phyloP scores from a whole-genome alignment of 2,113 vertebrate genomes.

The Tyto alba region DNA sequence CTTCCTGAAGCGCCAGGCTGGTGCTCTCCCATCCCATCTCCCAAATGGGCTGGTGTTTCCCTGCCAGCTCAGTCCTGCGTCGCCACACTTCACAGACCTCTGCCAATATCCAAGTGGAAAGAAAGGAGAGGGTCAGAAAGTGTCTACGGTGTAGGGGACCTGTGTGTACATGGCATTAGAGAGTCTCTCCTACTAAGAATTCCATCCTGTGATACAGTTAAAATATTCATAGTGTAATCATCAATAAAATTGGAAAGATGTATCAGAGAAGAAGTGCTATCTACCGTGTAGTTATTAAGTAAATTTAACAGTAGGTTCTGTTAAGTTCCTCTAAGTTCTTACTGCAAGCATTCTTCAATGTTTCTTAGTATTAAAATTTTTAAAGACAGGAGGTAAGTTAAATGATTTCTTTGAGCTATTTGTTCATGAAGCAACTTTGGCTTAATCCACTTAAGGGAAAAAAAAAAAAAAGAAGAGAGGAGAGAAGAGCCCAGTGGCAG shows the following conservation, averaged over 20 bases:
- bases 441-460: neutral
- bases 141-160: neutral
- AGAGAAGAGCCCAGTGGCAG: neutral
- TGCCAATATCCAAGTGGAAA: neutral
- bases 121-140: neutral
- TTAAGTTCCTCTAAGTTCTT: neutral
- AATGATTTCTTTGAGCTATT: neutral
- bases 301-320: neutral
- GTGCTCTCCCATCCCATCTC: neutral
- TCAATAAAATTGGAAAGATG: neutral
- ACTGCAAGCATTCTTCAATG: neutral
- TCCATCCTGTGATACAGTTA: neutral
- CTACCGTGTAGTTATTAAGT: neutral
- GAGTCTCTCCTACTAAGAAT: neutral
- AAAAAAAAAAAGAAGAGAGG: neutral
- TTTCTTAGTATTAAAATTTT: neutral
- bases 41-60: accelerated
- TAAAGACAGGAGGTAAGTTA: neutral
- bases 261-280: neutral
- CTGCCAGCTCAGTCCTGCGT: neutral
- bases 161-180: neutral
- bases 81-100: neutral
- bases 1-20: neutral
- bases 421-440: neutral
- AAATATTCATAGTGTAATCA: neutral